Conservation (phyloP, 2,888 invertebrate genomes). For the Alloscopus bannaensis region DNA sequence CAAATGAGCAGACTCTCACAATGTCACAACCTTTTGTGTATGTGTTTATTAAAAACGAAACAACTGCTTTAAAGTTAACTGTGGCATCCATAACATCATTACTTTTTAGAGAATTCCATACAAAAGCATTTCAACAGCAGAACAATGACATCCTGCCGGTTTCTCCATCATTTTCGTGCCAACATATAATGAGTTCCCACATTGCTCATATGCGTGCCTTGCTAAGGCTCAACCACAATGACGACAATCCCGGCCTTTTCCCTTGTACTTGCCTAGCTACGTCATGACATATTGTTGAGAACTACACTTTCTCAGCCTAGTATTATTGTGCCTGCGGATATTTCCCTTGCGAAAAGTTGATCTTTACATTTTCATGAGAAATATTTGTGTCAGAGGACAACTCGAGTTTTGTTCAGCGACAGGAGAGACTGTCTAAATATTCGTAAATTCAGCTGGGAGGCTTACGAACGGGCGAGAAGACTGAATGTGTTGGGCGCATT, state of each 20-base stretch:
- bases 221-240: too few species aligned
- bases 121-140: not conserved
- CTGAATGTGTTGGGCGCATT: too few species aligned
- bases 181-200: not conserved
- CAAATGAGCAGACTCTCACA: constrained; percentile 33
- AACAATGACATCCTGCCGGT: not conserved
- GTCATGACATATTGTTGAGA: not conserved
- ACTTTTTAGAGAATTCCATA: constrained; percentile 19
- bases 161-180: not conserved
- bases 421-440: constrained; percentile 52
- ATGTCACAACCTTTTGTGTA: constrained; percentile 11
- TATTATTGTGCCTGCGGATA: constrained; percentile 49
- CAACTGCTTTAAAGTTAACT: not conserved
- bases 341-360: constrained; percentile 62
- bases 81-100: constrained; percentile 5
- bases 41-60: not conserved
- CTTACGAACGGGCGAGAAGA: not conserved
- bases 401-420: constrained; percentile 57
- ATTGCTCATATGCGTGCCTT: not conserved
- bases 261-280: not conserved
- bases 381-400: constrained; percentile 65
- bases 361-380: constrained; percentile 64
- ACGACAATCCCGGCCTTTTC: too few species aligned
- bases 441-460: constrained; percentile 54
- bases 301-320: too few species aligned